Evolutionary conservation across 2,888 invertebrate species (phyloP).

Genomic region (Philereme transversata): DNA sequence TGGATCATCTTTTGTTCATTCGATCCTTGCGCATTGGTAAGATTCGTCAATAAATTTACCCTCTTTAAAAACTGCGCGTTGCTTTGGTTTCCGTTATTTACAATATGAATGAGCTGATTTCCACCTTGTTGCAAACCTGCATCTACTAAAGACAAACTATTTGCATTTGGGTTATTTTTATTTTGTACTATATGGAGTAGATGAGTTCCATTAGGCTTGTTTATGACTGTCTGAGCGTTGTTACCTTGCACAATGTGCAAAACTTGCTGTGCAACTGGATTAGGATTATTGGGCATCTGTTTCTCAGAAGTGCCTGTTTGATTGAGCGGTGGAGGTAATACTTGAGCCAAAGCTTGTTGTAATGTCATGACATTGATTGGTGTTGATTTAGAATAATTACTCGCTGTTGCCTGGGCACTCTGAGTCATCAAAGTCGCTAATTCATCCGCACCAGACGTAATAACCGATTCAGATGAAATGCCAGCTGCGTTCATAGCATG

Average conservation of each 20-base stretch:
- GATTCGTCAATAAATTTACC: constrained; percentile 77
- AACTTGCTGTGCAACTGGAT: constrained; percentile 58
- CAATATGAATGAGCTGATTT: constrained; percentile 78
- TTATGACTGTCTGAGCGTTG: constrained; percentile 71
- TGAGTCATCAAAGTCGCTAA: constrained; percentile 81
- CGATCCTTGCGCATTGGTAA: constrained; percentile 74
- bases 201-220: constrained; percentile 64
- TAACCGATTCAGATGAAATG: constrained; percentile 59
- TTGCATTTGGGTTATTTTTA: constrained; percentile 51
- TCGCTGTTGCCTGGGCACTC: constrained; percentile 65
- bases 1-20: constrained; percentile 84
- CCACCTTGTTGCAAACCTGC: constrained; percentile 72
- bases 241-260: constrained; percentile 80
- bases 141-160: constrained; percentile 73
- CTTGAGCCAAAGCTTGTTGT: constrained; percentile 78
- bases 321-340: constrained; percentile 73
- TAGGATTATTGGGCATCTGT: constrained; percentile 57
- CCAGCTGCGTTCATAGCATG: constrained; percentile 78
- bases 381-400: constrained; percentile 64
- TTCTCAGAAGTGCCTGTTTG: constrained; percentile 60
- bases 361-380: constrained; percentile 69
- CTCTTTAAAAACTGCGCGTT: constrained; percentile 73
- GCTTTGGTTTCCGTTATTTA: constrained; percentile 74
- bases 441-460: constrained; percentile 60
- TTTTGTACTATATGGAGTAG: constrained; percentile 79